Evolutionary conservation across 2,113 vertebrate species (phyloP), one percentile per base, ranked within the genome.

Genomic region (Corythornis cristatus): DNA sequence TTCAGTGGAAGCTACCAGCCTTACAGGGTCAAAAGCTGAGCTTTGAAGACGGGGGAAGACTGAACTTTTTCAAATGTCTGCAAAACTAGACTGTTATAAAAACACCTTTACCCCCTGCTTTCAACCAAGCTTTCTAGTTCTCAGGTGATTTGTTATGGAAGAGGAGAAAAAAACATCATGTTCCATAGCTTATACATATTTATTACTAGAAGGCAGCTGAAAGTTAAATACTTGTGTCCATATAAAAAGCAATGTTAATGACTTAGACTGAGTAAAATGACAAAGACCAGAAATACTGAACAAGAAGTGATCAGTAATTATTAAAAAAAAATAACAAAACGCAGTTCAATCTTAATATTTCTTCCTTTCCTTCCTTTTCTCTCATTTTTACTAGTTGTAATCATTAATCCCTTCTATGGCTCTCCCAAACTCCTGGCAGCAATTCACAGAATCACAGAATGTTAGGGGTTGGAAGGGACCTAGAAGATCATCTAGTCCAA

Each of bases 11-110:
- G 50, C 62, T 62, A 58, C 42, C 68, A 83, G 25, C 20, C 17
- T 88, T 51, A 54, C 68, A 71, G 33, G 33, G 60, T 94, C 80
- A 92, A 90, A 86, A 93, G 6, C 83, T 74, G 80, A 88, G 20
- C 15, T 60, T 56, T 54, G 21, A 37, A 89, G 16, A 71, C 28
- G 18, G 21, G 2, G 15, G 8, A 42, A 61, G 82, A 80, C 8
- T 10, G 80, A 4, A 3, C 11, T 60, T 46, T 81, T 77, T 66
- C 25, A 83, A 54, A 80, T 71, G 71, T 62, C 53, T 77, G 2
- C 12, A 33, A 28, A 86, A 54, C 22, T 43, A 43, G 4, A 51
- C 48, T 51, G 35, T 18, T 65, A 60, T 60, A 79, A 84, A 89
- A 91, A 51, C 12, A 4, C 8, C 83, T 70, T 83, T 5, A 54